Conservation (phyloP, 92 coral and sea anemone species). For the Epizoanthus stellaris region DNA sequence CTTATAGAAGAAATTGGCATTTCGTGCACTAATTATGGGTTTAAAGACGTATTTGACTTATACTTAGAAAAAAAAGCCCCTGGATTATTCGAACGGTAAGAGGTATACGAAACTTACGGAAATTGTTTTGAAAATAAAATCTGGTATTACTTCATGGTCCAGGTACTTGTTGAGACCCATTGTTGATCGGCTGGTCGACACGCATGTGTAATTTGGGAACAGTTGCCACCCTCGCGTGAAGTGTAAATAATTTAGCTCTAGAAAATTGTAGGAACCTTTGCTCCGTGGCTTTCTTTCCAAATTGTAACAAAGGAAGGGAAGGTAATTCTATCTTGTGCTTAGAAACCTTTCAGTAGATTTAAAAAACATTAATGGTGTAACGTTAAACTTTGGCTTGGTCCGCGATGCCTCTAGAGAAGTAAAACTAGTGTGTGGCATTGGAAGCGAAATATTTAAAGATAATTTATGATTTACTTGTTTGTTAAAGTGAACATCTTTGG, state of each 20-base stretch:
- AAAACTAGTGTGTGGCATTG: too few relatives aligned
- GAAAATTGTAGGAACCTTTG: constrained; percentile 18
- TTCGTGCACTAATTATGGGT: too few relatives aligned
- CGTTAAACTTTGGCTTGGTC: too few relatives aligned
- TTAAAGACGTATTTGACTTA: too few relatives aligned
- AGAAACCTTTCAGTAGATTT: neutral
- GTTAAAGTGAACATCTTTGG: too few relatives aligned
- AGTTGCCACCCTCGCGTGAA: constrained; percentile 26
- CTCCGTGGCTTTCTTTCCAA: constrained; percentile 44
- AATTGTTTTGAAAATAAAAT: constrained; percentile 36
- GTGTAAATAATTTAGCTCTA: constrained; percentile 33
- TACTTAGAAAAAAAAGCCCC: too few relatives aligned
- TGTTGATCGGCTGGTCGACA: neutral
- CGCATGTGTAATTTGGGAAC: constrained; percentile 41
- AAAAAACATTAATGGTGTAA: too few relatives aligned
- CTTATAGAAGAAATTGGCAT: neutral
- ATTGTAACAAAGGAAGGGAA: constrained; percentile 36
- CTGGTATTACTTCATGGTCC: constrained; percentile 48
- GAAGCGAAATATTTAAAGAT: too few relatives aligned
- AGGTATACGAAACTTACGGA: neutral
- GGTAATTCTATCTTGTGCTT: neutral
- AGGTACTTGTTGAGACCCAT: constrained; percentile 1
- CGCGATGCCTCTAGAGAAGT: too few relatives aligned
- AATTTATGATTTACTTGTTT: too few relatives aligned
- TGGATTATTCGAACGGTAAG: neutral